These are phyloP conservation scores for Micrasema minimum DNA, from an alignment of 1,140 invertebrate species.

Conservation along the genomic window DNA sequence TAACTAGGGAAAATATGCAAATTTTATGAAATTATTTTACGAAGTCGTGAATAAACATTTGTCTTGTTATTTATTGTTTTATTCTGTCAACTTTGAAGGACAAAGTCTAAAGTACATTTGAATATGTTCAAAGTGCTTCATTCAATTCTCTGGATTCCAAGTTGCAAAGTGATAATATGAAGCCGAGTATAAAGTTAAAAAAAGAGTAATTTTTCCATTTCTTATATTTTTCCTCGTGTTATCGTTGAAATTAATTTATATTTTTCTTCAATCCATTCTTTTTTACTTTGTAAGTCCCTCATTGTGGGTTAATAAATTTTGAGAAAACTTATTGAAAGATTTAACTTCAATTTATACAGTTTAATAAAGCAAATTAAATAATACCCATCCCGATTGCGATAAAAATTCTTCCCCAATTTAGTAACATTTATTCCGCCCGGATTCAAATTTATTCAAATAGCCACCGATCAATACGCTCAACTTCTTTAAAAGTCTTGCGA, in stretches of 20 bases:
- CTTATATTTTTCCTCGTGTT: no score
- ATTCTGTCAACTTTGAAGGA: neutral
- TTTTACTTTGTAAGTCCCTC: neutral
- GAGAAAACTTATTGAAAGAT: constrained; percentile 18
- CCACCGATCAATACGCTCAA: constrained; percentile 36
- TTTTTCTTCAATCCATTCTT: neutral
- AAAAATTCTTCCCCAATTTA: constrained; percentile 31
- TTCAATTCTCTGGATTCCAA: constrained; percentile 4
- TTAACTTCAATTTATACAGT: constrained; percentile 12
- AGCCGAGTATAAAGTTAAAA: neutral
- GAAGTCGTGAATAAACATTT: neutral
- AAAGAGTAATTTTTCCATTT: neutral
- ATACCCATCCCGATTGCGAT: constrained; percentile 14
- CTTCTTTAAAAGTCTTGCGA: constrained; percentile 37
- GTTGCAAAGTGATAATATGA: neutral
- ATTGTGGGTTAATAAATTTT: neutral
- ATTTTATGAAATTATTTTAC: no score
- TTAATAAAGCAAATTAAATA: constrained; percentile 34
- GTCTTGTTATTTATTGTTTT: constrained; percentile 12
- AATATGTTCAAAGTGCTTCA: constrained; percentile 11
- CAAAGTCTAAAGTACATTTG: constrained; percentile 5
- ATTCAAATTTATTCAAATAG: constrained; percentile 36
- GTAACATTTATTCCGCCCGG: constrained; percentile 22
- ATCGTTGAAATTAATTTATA: no score
- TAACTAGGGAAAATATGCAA: no score